Evolutionary conservation across 2,888 invertebrate species (phyloP).

Genomic region (Drosophila picticornis): DNA sequence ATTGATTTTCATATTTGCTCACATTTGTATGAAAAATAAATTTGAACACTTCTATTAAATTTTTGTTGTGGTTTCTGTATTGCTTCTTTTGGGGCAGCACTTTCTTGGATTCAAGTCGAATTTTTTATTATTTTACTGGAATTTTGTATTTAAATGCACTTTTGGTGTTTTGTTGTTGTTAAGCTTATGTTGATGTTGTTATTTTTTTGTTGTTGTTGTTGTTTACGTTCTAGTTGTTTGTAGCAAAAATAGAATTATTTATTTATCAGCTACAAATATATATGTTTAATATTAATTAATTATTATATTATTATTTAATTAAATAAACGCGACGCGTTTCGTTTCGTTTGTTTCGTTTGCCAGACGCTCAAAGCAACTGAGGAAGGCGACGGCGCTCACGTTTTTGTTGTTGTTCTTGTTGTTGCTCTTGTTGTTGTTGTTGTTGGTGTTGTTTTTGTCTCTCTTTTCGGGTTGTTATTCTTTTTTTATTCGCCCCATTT

Average conservation of each 20-base stretch:
- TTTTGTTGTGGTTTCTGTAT: slow-evolving; percentile 13
- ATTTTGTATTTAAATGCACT: slow-evolving; percentile 68
- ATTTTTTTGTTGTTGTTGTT: slow-evolving; percentile 10
- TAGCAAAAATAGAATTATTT: slow-evolving; percentile 68
- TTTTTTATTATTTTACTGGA: slow-evolving; percentile 1
- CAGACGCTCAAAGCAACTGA: slow-evolving; percentile 64
- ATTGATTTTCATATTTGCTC: slow-evolving; percentile 64
- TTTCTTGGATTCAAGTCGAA: slow-evolving; percentile 21
- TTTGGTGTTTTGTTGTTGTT: slow-evolving; percentile 59
- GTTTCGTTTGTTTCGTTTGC: slow-evolving; percentile 62
- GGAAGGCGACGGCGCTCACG: slow-evolving; percentile 19
- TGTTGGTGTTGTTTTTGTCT: slow-evolving; percentile 38
- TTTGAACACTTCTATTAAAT: slow-evolving; percentile 50
- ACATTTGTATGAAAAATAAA: slow-evolving; percentile 49
- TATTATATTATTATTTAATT: slow-evolving; percentile 29
- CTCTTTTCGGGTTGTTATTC: slow-evolving; percentile 49
- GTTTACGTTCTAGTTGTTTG: slow-evolving; percentile 32
- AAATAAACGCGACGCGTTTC: slow-evolving; percentile 58
- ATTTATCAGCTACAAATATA: slow-evolving; percentile 37
- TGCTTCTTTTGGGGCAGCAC: slow-evolving; percentile 39
- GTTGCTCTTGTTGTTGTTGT: slow-evolving; percentile 14
- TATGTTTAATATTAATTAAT: slow-evolving; percentile 16
- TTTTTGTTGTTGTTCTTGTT: slow-evolving; percentile 14
- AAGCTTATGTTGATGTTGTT: slow-evolving; percentile 7
- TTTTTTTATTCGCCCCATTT: slow-evolving; percentile 35